Percentiles rank a stretch among this genome's conserved stretches.
phyloP scores from a whole-genome alignment of 1,140 invertebrate species.

The Medauroidea extradentata region DNA sequence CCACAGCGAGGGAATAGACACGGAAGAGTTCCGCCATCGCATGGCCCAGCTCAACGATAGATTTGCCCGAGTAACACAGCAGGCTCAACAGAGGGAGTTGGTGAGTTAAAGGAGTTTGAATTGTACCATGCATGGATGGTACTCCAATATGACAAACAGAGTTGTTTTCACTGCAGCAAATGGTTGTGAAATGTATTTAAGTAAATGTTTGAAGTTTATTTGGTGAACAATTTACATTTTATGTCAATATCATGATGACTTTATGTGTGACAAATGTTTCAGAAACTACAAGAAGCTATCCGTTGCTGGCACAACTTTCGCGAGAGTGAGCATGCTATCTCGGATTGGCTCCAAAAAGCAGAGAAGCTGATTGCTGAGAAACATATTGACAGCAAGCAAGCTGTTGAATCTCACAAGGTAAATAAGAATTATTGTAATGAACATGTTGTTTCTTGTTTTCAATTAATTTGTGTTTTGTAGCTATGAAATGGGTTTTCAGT shows the following conservation, averaged over 20 bases:
- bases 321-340: constrained; percentile 70
- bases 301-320: constrained; percentile 82
- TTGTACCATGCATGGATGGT: too few relatives aligned
- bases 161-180: neutral
- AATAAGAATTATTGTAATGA: too few relatives aligned
- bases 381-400: constrained; percentile 72
- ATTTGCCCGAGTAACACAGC: constrained; percentile 67
- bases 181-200: too few relatives aligned
- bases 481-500: too few relatives aligned
- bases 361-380: constrained; percentile 77
- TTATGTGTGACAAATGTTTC: constrained; percentile 1
- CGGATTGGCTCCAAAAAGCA: constrained; percentile 80
- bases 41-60: constrained; percentile 79
- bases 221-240: too few relatives aligned
- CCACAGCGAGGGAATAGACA: constrained; percentile 65
- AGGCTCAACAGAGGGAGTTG: constrained; percentile 72
- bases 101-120: too few relatives aligned
- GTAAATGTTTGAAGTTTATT: too few relatives aligned
- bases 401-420: constrained; percentile 64
- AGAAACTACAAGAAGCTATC: constrained; percentile 68
- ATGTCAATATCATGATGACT: neutral
- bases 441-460: too few relatives aligned
- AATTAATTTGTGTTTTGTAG: too few relatives aligned
- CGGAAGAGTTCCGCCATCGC: constrained; percentile 59
- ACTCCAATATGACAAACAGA: neutral